Evolutionary conservation across 2,888 invertebrate genomes (phyloP).

Genomic region (Pammene aurita): DNA sequence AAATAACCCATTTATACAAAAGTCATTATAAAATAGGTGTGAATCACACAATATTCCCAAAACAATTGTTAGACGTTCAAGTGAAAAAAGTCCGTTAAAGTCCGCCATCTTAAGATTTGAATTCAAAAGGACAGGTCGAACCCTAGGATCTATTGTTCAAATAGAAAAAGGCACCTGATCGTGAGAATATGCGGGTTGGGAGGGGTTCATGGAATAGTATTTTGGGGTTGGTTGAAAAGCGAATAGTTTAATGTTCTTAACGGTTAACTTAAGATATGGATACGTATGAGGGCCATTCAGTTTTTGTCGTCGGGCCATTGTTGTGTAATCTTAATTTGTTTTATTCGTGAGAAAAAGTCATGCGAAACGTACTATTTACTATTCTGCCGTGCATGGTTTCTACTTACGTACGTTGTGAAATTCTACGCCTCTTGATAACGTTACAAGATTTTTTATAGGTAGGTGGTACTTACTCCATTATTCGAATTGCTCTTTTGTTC

Average conservation of each 20-base stretch:
- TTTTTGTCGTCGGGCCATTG: conserved; percentile 34
- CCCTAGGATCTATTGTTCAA: conserved; percentile 54
- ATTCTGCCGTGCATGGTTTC: conserved; percentile 6
- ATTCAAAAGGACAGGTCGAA: conserved; percentile 58
- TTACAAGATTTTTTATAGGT: too few species aligned
- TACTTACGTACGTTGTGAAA: conserved; percentile 25
- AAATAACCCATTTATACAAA: not conserved
- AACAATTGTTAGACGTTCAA: conserved; percentile 26
- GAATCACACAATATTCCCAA: conserved; percentile 25
- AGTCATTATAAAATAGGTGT: conserved; percentile 25
- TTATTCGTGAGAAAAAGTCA: conserved; percentile 39
- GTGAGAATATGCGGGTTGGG: conserved; percentile 45
- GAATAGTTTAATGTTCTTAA: conserved; percentile 62
- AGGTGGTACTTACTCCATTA: too few species aligned
- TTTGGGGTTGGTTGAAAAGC: conserved; percentile 49
- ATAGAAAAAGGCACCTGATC: conserved; percentile 53
- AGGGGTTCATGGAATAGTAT: conserved; percentile 40
- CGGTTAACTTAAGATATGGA: conserved; percentile 54
- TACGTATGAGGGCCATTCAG: conserved; percentile 43
- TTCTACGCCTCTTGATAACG: not conserved
- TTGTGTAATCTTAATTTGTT: conserved; percentile 37
- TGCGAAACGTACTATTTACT: conserved; percentile 22
- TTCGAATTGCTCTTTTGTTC: too few species aligned
- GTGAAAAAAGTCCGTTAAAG: conserved; percentile 58
- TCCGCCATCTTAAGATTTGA: conserved; percentile 58